phyloP scores from a whole-genome alignment of 2,113 vertebrate genomes.

The Eptesicus fuscus region DNA sequence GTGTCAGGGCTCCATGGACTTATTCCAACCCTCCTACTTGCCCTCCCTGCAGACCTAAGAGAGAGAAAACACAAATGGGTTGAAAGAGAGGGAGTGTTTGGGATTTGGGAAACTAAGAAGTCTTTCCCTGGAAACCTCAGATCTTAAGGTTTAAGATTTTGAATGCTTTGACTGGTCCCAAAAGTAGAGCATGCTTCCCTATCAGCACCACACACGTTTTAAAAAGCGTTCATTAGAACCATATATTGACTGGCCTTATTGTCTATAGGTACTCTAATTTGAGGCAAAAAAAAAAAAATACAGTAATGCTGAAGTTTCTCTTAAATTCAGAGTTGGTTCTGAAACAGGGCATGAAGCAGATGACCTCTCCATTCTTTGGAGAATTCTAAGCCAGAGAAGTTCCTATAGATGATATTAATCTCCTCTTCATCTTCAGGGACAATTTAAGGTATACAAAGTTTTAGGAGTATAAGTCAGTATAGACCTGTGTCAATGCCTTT shows the following conservation, averaged over 20 bases:
- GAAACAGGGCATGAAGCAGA: neutral
- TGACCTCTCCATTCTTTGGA: neutral
- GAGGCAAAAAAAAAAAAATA: neutral
- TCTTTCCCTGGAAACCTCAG: neutral
- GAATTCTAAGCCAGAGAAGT: neutral
- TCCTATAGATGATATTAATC: neutral
- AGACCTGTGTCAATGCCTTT: neutral
- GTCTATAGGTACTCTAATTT: neutral
- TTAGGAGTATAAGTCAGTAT: neutral
- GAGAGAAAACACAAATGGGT: neutral
- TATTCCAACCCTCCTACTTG: neutral
- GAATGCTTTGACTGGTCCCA: neutral
- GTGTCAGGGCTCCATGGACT: accelerated
- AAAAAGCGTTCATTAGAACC: neutral
- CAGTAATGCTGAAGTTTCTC: neutral
- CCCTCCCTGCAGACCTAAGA: neutral
- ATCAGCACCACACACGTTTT: neutral
- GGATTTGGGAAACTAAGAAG: neutral
- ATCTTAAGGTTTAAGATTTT: neutral
- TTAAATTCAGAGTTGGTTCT: slow-evolving; percentile 1
- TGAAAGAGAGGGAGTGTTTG: neutral
- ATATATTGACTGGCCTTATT: neutral
- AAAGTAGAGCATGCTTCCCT: neutral
- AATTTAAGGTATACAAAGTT: neutral
- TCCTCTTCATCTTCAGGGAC: neutral